Percentiles rank a stretch among this genome's conserved stretches.
These are phyloP conservation scores for Sphyrna mokarran DNA, from an alignment of 2,113 vertebrate species.

Conservation along the genomic window DNA sequence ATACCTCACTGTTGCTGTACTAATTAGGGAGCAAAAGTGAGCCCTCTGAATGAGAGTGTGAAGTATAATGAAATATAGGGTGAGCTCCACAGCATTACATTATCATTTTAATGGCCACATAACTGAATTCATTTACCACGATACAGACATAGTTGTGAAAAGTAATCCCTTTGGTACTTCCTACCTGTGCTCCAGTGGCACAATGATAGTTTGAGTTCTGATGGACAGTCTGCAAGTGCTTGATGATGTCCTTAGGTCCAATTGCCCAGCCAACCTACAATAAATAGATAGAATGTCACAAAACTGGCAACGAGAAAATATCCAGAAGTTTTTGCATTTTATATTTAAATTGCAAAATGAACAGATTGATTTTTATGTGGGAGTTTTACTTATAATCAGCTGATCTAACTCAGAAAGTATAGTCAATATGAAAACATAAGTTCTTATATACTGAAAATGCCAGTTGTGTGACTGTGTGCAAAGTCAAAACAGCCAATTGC, in stretches of 20 bases:
- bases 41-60: not conserved
- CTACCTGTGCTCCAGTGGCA: constrained; percentile 80
- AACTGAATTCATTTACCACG: not conserved
- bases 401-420: not conserved
- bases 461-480: not conserved
- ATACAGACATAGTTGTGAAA: not conserved
- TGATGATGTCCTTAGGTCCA: constrained; percentile 64
- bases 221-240: constrained; percentile 75
- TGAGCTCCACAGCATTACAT: not conserved
- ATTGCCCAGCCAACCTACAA: constrained; percentile 85
- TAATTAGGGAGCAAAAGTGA: not conserved
- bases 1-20: not conserved
- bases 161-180: not conserved
- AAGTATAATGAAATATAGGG: not conserved
- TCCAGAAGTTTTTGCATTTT: not conserved
- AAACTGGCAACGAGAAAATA: not conserved
- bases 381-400: not conserved
- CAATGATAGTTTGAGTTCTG: constrained; percentile 82
- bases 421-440: not conserved
- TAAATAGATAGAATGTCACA: constrained; percentile 17
- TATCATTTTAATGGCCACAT: not conserved
- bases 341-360: not conserved
- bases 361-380: not conserved
- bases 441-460: not conserved
- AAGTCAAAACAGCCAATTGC: not conserved